Base-by-base conservation (phyloP, 2,113 vertebrate species). In the Chionis minor region DNA sequence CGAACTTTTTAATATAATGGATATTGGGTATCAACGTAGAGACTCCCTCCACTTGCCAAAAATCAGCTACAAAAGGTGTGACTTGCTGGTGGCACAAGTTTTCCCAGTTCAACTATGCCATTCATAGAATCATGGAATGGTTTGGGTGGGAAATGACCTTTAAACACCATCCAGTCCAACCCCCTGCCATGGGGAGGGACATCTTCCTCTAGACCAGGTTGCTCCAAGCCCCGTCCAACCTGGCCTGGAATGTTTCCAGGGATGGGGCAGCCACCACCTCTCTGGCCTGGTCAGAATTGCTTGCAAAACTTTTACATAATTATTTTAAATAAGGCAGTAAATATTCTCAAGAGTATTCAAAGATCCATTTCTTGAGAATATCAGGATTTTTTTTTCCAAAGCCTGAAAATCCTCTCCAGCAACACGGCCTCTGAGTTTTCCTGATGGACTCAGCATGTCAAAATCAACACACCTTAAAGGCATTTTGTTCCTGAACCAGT, bases 1-100 rank as follows among this genome's bases (percentile, higher is more conserved):
- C 1, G 2, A 16, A 10, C 4, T 17, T 32, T 81, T n/a, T 20
- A 17, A 38, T 10, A 17, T 1, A 10, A 52, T 16, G 5, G 3
- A 18, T 0, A 2, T 14, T 2, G 28, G 23, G 11, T 35, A 45
- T 28, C 18, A 26, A 47, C 1, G 6, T 1, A 11, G 58, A 72
- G 54, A 22, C 38, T 40, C n/a, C 12, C n/a, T 14, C 42, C 40
- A 13, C 52, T 8, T 20, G 20, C 12, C 7, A 45, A 44, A 70
- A 5, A 18, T 5, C 65, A 74, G 2, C 45, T 28, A 14, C 8
- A 42, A 38, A 33, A 62, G 17, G 16, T 5, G 6, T 3, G 32
- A 44, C 54, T 45, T n/a, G 23, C 32, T 56, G 44, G 65, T 21
- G 33, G 67, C 75, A 83, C 54, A 8, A 21, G 44, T 49, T 69